Evolutionary conservation across 1,140 invertebrate species (phyloP).

Genomic region (Hirudo medicinalis): DNA sequence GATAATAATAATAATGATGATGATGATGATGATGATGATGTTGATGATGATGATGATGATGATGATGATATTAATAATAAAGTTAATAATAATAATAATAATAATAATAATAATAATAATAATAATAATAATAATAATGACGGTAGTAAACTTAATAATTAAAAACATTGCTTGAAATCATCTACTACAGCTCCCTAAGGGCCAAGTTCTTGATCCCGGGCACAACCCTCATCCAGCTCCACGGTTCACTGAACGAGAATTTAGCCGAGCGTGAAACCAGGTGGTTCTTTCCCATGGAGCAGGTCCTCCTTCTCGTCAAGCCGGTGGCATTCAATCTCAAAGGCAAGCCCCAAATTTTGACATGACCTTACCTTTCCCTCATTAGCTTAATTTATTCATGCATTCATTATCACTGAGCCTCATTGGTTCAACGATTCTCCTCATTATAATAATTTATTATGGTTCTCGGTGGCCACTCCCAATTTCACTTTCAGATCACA

Average conservation of each 20-base stretch:
- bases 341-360: constrained; percentile 26
- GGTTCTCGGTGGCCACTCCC: too few relatives aligned
- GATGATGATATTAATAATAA: too few relatives aligned
- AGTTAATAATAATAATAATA: too few relatives aligned
- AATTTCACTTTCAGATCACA: constrained; percentile 31
- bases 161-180: neutral
- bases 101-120: too few relatives aligned
- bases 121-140: too few relatives aligned
- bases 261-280: constrained; percentile 36
- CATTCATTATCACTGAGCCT: neutral
- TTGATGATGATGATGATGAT: too few relatives aligned
- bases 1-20: too few relatives aligned
- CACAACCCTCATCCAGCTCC: constrained; percentile 31
- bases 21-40: too few relatives aligned
- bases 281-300: constrained; percentile 40
- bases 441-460: neutral
- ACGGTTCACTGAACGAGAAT: constrained; percentile 35
- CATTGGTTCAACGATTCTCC: neutral
- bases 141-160: neutral
- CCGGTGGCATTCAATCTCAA: constrained; percentile 36
- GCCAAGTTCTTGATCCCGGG: neutral
- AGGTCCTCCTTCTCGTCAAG: constrained; percentile 40
- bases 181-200: neutral
- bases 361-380: neutral
- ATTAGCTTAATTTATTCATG: neutral